These are phyloP conservation scores for Pomatorhinus ruficollis DNA, from an alignment of 2,113 vertebrate genomes.

Conservation along the genomic window DNA sequence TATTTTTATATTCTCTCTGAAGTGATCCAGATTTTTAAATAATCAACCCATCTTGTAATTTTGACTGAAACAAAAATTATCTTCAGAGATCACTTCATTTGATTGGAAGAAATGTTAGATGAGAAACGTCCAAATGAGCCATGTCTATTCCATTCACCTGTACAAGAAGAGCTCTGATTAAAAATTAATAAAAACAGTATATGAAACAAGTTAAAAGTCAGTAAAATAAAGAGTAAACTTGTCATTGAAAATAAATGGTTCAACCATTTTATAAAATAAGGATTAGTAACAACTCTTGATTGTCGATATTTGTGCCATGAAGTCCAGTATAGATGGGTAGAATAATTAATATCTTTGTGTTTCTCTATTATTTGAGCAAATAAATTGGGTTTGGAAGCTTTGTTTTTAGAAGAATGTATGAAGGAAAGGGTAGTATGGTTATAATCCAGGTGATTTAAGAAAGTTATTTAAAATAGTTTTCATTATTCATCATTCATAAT, in stretches of 20 bases:
- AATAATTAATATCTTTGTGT: background rate
- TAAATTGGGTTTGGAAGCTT: background rate
- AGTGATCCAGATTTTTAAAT: background rate
- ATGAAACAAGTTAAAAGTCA: background rate
- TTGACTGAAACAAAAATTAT: background rate
- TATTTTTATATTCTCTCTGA: background rate
- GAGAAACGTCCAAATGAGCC: background rate
- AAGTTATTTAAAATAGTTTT: background rate
- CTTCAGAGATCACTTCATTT: background rate
- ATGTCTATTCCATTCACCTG: background rate
- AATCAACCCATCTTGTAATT: background rate
- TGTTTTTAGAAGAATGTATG: background rate
- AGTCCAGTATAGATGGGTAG: background rate
- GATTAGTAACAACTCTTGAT: background rate
- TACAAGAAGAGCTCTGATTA: background rate
- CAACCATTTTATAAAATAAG: background rate
- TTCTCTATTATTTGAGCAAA: background rate
- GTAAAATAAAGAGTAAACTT: background rate
- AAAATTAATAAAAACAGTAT: background rate
- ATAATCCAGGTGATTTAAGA: background rate
- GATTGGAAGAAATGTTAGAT: background rate
- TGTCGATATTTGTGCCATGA: background rate
- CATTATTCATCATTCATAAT: background rate
- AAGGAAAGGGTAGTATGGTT: background rate
- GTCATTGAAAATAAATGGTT: background rate